Conservation (phyloP, 1,140 invertebrate species). For the Rhopalosiphum padi region DNA sequence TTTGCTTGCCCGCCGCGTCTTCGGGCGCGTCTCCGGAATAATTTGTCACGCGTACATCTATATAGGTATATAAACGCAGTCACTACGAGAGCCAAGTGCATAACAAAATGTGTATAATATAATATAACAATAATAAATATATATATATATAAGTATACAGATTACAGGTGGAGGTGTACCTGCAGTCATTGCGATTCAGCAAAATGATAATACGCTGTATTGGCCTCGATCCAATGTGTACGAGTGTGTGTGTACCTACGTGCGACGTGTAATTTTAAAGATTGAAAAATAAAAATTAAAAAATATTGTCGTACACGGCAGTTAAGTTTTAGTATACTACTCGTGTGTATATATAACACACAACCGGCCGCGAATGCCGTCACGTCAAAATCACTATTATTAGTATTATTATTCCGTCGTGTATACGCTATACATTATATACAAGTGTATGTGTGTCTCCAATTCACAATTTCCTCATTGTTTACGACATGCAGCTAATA, state of each 20-base stretch:
- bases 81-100: not conserved
- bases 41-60: not conserved
- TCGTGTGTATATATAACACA: not conserved
- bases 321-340: not conserved
- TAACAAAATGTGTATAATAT: not conserved
- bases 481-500: not conserved
- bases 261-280: not conserved
- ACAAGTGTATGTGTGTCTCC: not conserved
- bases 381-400: conserved; percentile 12
- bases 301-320: not conserved
- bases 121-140: not conserved
- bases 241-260: not conserved
- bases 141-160: not conserved
- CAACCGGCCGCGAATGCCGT: not conserved
- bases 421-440: not conserved
- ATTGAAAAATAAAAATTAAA: not conserved
- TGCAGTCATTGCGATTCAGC: not conserved
- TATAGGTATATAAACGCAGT: no score
- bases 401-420: not conserved
- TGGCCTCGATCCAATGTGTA: not conserved
- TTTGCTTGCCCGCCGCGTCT: not conserved
- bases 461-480: not conserved
- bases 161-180: not conserved
- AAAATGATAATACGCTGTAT: not conserved
- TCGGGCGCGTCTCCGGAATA: not conserved